Evolutionary conservation across 2,888 invertebrate genomes (phyloP).

Genomic region (Molorchus minor): DNA sequence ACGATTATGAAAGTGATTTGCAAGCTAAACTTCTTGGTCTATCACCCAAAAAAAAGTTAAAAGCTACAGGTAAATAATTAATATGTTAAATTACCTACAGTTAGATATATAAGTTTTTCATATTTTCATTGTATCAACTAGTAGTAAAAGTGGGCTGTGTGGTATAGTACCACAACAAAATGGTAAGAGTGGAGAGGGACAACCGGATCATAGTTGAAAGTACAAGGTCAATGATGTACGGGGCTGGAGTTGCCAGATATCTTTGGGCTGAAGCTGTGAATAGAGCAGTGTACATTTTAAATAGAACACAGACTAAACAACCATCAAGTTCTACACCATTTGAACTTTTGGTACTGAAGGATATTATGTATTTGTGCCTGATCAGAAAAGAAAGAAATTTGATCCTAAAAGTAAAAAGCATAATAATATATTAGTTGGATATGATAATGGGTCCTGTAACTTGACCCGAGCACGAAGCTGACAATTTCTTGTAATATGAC

Average conservation of each 20-base stretch:
- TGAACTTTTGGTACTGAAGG: background rate
- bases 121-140: no score
- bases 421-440: no score
- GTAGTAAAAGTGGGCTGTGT: no score
- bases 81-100: no score
- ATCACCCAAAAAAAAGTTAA: constrained; percentile 18
- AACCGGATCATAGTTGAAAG: constrained; percentile 52
- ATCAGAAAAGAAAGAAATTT: no score
- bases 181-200: constrained; percentile 49
- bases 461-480: no score
- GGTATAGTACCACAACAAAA: constrained; percentile 51
- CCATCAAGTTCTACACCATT: constrained; percentile 11
- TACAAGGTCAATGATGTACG: constrained; percentile 50
- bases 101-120: no score
- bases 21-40: constrained; percentile 26
- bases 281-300: constrained; percentile 41
- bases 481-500: no score
- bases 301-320: constrained; percentile 13
- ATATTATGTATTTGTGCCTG: background rate
- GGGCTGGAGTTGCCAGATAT: constrained; percentile 41
- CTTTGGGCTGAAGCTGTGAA: constrained; percentile 56
- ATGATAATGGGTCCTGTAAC: no score
- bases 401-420: no score
- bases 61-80: no score
- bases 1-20: constrained; percentile 31